These are phyloP conservation scores for Mormyrus proboscirostris DNA, from an alignment of 2,797 vertebrate species.

Conservation along the genomic window DNA sequence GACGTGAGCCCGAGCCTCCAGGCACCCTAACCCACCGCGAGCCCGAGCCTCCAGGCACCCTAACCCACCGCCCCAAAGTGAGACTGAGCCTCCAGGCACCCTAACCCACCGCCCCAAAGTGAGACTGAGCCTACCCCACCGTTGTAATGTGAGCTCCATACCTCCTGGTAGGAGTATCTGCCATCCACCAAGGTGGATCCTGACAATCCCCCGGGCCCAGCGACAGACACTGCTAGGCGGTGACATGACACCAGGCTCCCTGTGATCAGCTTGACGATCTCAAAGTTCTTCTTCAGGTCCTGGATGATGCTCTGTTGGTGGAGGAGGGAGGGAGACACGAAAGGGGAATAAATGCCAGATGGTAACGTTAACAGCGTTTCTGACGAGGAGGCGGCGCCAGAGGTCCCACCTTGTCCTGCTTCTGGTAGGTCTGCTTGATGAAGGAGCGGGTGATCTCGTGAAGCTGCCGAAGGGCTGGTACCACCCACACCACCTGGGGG, in stretches of 20 bases:
- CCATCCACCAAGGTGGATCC: constrained; percentile 84
- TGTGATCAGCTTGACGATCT: constrained; percentile 95
- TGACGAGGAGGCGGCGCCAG: not conserved
- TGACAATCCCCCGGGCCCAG: constrained; percentile 77
- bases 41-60: not conserved
- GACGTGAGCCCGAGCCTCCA: not conserved
- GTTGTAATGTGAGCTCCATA: constrained; percentile 32
- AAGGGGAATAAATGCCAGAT: not conserved
- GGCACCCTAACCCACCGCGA: not conserved
- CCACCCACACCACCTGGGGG: constrained; percentile 95
- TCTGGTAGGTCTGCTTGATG: constrained; percentile 98
- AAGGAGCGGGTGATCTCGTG: constrained; percentile 97
- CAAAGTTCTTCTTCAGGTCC: constrained; percentile 98
- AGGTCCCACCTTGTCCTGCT: constrained; percentile 89
- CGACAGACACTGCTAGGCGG: constrained; percentile 76
- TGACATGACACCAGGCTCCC: constrained; percentile 93
- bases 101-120: not conserved
- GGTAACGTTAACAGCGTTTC: too few species aligned
- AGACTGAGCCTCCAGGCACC: not conserved
- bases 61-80: not conserved
- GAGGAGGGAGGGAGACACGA: not conserved
- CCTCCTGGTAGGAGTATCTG: constrained; percentile 93
- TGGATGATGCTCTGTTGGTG: constrained; percentile 88
- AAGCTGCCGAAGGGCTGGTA: constrained; percentile 92
- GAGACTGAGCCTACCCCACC: not conserved